phyloP scores from a whole-genome alignment of 2,113 vertebrate genomes.

The Xenopus tropicalis region DNA sequence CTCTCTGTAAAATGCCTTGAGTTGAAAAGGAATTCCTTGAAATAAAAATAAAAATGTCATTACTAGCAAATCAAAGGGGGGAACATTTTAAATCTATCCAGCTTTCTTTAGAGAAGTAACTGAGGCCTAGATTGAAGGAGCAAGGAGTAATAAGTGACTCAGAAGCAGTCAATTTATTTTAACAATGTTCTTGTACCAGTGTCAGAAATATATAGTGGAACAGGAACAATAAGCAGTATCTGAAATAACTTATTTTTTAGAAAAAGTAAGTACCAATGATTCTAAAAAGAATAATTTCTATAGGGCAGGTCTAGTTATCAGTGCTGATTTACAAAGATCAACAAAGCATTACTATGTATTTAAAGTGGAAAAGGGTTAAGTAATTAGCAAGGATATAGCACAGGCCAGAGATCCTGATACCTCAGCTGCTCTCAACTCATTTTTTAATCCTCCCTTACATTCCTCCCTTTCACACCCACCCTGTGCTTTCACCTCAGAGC shows the following conservation, averaged over 20 bases:
- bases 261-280: too few species aligned
- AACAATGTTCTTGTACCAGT: too few species aligned
- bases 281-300: too few species aligned
- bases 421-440: conserved; percentile 34
- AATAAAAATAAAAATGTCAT: not conserved
- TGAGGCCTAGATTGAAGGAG: not conserved
- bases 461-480: conserved; percentile 23
- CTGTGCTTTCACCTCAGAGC: conserved; percentile 15
- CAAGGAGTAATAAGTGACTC: too few species aligned
- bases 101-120: not conserved
- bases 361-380: conserved; percentile 10
- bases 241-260: too few species aligned
- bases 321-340: too few species aligned
- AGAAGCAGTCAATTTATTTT: too few species aligned
- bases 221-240: too few species aligned
- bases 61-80: not conserved
- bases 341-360: too few species aligned
- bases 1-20: not conserved
- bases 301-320: too few species aligned
- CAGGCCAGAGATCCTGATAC: conserved; percentile 11
- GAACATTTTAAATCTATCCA: not conserved
- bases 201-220: too few species aligned
- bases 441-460: conserved; percentile 34
- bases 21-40: not conserved
- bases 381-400: conserved; percentile 27